Evolutionary conservation across 2,797 vertebrate species (phyloP), one percentile per base, ranked within the genome.

Genomic region (Limosa lapponica): DNA sequence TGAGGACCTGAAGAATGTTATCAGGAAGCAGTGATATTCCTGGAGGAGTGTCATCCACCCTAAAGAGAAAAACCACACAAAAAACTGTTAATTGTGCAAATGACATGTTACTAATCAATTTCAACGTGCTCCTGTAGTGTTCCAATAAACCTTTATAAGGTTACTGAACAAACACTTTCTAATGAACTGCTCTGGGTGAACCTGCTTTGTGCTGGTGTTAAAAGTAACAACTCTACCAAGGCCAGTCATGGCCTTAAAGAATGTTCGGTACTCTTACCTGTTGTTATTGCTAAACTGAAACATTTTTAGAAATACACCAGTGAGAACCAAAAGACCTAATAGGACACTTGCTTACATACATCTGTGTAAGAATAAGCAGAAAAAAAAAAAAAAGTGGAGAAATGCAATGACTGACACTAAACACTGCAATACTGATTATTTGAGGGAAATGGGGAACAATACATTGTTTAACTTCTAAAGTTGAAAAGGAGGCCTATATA

Each of bases 1-100:
- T 98, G 92, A 99, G 95, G 89, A 99, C 99, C 97, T 99, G 99
- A 85, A 99, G 98, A 97, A 99, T 99, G 98, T 99, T 99, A 98
- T 99, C 99, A 36, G 99, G 99, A 82, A 99, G 99, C 93, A 99
- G 98, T 5, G 99, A 99, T 98, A 99, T 97, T 96, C 98, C 99
- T 2, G 99, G 99, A 8, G 99, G 99, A 34, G 99, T 72, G 87
- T 99, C 99, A 89, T 99, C 99, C 72, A 99, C 98, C 97, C 99
- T 99, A 96, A 30, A 92, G 87, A 96, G 41, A 94, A 55, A 43
- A 95, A 28, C 1, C 80, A 84, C 27, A 64, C 20, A 75, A 23
- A 62, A 24, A 87, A 32, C 2, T 48, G 70, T 77, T 72, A 54
- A 34, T 78, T 23, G 39, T 6, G n/a, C 10, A 82, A 78, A 57